Percentiles rank a stretch among this genome's conserved stretches.
These are phyloP conservation scores for Ectemnius lituratus DNA, from an alignment of 2,888 invertebrate genomes.

Conservation along the genomic window DNA sequence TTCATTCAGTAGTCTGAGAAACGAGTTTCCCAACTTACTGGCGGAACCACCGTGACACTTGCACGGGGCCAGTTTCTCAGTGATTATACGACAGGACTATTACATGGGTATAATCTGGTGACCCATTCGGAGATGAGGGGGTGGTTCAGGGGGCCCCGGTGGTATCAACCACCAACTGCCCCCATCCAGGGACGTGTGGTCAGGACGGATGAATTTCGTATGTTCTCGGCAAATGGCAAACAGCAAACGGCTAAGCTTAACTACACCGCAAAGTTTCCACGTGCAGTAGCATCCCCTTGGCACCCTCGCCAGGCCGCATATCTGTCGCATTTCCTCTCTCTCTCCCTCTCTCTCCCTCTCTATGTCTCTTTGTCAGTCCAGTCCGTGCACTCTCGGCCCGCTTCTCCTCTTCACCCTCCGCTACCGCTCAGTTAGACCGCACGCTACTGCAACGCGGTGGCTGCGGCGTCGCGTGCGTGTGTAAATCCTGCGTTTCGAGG, in stretches of 20 bases:
- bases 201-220: constrained; percentile 64
- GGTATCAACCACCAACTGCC: not conserved
- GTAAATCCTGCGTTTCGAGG: constrained; percentile 59
- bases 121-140: constrained; percentile 3
- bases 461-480: constrained; percentile 58
- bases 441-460: constrained; percentile 51
- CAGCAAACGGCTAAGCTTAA: constrained; percentile 60
- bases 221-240: constrained; percentile 62
- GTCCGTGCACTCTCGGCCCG: not conserved
- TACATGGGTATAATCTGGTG: not conserved
- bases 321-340: constrained; percentile 15
- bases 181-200: constrained; percentile 59
- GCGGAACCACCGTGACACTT: too few species aligned
- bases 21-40: too few species aligned
- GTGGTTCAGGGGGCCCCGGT: not conserved
- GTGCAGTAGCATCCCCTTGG: constrained; percentile 25
- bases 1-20: too few species aligned
- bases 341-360: constrained; percentile 16
- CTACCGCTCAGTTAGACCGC: constrained; percentile 34
- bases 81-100: too few species aligned
- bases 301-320: constrained; percentile 13
- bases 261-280: constrained; percentile 63
- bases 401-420: constrained; percentile 24
- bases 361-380: not conserved
- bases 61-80: too few species aligned